phyloP scores from a whole-genome alignment of 2,888 invertebrate species.

The Leptinotarsa haldemani region DNA sequence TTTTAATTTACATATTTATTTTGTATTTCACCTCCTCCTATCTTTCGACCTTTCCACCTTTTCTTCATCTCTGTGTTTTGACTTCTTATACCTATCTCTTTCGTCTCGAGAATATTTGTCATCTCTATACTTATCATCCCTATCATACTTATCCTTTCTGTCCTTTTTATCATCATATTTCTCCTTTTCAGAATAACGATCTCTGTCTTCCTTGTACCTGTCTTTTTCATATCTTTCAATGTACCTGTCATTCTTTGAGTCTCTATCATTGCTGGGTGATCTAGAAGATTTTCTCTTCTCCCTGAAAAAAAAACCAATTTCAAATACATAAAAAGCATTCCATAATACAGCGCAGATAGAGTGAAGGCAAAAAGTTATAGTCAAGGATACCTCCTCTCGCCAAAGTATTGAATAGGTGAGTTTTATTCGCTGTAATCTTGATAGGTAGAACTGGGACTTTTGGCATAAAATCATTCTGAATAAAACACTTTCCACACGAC shows the following conservation, averaged over 20 bases:
- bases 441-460: too few relatives aligned
- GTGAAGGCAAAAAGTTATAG: background rate
- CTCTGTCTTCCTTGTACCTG: conserved; percentile 56
- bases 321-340: conserved; percentile 14
- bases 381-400: background rate
- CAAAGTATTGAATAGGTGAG: too few relatives aligned
- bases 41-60: conserved; percentile 58
- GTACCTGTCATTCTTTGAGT: conserved; percentile 61
- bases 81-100: conserved; percentile 55
- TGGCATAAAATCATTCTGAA: too few relatives aligned
- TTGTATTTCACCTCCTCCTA: conserved; percentile 45
- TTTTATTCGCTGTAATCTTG: too few relatives aligned
- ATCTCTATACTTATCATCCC: conserved; percentile 56
- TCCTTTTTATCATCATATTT: conserved; percentile 59
- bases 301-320: conserved; percentile 53
- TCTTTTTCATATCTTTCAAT: conserved; percentile 61
- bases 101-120: conserved; percentile 55
- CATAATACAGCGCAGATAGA: background rate
- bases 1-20: conserved; percentile 4
- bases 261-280: conserved; percentile 64
- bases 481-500: too few relatives aligned
- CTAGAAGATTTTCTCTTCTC: conserved; percentile 62
- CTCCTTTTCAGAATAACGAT: conserved; percentile 50
- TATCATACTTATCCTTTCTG: conserved; percentile 57
- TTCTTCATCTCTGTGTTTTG: conserved; percentile 55